Base-by-base conservation (phyloP, 2,113 vertebrate species). In the Chrysemys picta region DNA sequence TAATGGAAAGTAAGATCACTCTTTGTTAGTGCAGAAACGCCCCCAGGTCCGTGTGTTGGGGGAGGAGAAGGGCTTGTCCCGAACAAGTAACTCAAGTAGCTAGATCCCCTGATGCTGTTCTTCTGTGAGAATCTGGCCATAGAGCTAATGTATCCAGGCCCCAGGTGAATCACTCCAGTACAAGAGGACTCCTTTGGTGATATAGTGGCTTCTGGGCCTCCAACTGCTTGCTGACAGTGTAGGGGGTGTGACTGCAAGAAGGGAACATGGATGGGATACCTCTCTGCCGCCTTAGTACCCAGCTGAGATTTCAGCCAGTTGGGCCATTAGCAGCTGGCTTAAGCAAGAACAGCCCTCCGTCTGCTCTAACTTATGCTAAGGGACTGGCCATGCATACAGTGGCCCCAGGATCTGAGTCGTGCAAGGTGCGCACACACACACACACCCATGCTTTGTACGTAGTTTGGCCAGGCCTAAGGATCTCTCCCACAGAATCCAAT, bases 371-470 rank as follows among this genome's bases (percentile, higher is more conserved):
- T 29, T 89, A 10, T 59, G 72, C 81, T 3, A 76, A 42, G 4
- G 2, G 0, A 2, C 1, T 1, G 35, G 59, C 22, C 49, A 81
- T 50, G 50, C 7, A 69, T 52, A 49, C 0, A 1, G 10, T 3
- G 22, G 25, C 13, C 56, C 91, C 90, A 45, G 78, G 27, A 62
- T 91, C 50, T 42, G 50, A 19, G 52, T 21, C 17, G 4, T 62
- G 29, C 49, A n/a, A 83, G 75, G 4, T 78, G 83, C 57, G 29
- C 22, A 4, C 31, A 92, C 85, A 10, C 21, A 57, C 35, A 54
- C 12, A 57, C 5, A 8, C 2, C 19, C 45, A 81, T n/a, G 19
- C 52, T 69, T 35, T 69, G 31, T 69, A n/a, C n/a, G 35, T 69
- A 69, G 62, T 35, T 69, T n/a, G 62, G 31, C 62, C 62, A 69